A percentile compares a stretch with the other conserved stretches of the same genome.
Conservation (phyloP, 1,140 invertebrate genomes). For the Akabosia matsudoensis region DNA sequence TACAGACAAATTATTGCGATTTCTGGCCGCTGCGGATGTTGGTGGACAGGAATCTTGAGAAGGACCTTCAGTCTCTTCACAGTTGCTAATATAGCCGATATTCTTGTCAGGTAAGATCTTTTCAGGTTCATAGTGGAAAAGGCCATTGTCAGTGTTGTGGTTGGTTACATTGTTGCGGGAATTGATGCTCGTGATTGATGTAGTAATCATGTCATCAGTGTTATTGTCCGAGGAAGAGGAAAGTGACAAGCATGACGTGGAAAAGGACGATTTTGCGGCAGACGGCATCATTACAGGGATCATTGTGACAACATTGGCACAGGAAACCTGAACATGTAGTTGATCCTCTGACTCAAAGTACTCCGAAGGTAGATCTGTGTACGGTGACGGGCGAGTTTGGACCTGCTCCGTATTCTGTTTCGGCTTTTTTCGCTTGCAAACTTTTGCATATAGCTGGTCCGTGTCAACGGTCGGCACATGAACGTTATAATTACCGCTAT, state of each 20-base stretch:
- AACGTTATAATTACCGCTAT: neutral
- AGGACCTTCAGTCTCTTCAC: neutral
- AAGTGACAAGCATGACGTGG: neutral
- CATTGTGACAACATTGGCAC: neutral
- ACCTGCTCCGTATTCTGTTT: neutral
- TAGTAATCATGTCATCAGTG: neutral
- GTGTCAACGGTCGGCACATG: neutral
- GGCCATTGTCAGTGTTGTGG: neutral
- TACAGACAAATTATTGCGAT: conserved; percentile 6
- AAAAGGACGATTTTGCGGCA: neutral
- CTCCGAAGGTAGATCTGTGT: no score
- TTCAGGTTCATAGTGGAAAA: neutral
- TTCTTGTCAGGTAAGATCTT: neutral
- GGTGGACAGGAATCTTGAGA: neutral
- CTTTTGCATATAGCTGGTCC: conserved; percentile 7
- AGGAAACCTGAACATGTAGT: neutral
- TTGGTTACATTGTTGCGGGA: neutral
- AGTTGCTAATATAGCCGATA: neutral
- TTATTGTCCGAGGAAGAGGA: conserved; percentile 6
- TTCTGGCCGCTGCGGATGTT: neutral
- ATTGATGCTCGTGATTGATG: neutral
- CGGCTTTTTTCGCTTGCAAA: neutral
- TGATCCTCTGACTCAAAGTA: no score
- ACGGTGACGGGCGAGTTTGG: no score
- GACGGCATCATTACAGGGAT: conserved; percentile 7